phyloP scores from a whole-genome alignment of 2,888 invertebrate genomes.

The Zygaena filipendulae region DNA sequence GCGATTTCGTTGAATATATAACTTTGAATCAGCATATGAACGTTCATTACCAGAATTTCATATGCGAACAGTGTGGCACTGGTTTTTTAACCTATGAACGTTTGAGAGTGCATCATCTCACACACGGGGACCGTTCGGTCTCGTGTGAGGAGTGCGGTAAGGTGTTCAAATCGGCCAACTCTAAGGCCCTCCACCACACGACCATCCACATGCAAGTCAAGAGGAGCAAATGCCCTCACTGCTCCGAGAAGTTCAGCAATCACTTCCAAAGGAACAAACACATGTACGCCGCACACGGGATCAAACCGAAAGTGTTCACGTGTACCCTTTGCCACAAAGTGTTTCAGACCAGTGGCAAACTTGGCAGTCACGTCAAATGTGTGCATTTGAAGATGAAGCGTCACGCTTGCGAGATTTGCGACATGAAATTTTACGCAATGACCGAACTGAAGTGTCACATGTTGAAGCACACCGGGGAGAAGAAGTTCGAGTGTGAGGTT shows the following conservation, averaged over 20 bases:
- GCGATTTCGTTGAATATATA: conserved; percentile 40
- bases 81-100: conserved; percentile 52
- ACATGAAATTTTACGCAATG: conserved; percentile 63
- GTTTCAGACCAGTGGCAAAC: conserved; percentile 44
- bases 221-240: conserved; percentile 49
- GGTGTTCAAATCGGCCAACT: conserved; percentile 52
- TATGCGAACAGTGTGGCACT: conserved; percentile 51
- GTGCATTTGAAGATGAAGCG: conserved; percentile 56
- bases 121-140: conserved; percentile 43
- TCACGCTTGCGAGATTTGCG: conserved; percentile 55
- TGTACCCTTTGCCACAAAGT: conserved; percentile 48
- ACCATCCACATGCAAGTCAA: conserved; percentile 55
- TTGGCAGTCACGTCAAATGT: conserved; percentile 40
- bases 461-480: conserved; percentile 60
- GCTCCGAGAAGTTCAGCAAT: conserved; percentile 45
- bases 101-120: conserved; percentile 39
- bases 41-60: conserved; percentile 50
- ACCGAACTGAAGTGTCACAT: conserved; percentile 66
- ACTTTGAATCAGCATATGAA: conserved; percentile 59
- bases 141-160: conserved; percentile 59
- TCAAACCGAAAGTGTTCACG: conserved; percentile 50
- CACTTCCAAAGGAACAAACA: conserved; percentile 57
- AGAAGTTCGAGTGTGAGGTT: conserved; percentile 53
- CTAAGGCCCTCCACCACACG: conserved; percentile 56
- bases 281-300: conserved; percentile 36